Conservation (phyloP, 2,797 vertebrate genomes). For the Catharus ustulatus region DNA sequence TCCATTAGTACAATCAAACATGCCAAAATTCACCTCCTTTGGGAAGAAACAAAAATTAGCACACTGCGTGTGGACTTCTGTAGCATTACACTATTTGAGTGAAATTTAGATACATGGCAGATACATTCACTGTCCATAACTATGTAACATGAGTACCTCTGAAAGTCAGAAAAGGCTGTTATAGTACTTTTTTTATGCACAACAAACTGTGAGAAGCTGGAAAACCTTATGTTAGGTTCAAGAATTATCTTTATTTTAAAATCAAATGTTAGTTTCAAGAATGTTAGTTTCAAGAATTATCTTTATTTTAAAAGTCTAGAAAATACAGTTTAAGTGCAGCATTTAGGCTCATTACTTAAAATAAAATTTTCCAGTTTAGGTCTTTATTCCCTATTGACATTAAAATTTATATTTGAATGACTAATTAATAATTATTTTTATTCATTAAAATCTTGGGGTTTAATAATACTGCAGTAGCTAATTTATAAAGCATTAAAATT, state of each 20-base stretch:
- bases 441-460: not conserved
- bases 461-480: not conserved
- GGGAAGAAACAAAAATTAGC: slow-evolving; percentile 7
- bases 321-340: not conserved
- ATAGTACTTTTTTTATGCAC: not conserved
- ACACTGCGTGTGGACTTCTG: not conserved
- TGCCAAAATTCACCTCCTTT: slow-evolving; percentile 82
- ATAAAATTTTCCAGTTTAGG: not conserved
- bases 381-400: not conserved
- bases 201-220: not conserved
- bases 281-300: not conserved
- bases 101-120: not conserved
- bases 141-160: not conserved
- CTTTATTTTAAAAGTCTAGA: not conserved
- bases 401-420: not conserved
- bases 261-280: not conserved
- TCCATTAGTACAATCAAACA: slow-evolving; percentile 75
- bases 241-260: not conserved
- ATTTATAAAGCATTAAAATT: not conserved
- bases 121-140: not conserved
- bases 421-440: not conserved
- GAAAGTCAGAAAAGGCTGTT: not conserved
- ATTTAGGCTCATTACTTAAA: not conserved
- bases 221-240: not conserved
- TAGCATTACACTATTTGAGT: not conserved